Evolutionary conservation across 2,888 invertebrate genomes (phyloP).

Genomic region (Chrysotoxum bicinctum): DNA sequence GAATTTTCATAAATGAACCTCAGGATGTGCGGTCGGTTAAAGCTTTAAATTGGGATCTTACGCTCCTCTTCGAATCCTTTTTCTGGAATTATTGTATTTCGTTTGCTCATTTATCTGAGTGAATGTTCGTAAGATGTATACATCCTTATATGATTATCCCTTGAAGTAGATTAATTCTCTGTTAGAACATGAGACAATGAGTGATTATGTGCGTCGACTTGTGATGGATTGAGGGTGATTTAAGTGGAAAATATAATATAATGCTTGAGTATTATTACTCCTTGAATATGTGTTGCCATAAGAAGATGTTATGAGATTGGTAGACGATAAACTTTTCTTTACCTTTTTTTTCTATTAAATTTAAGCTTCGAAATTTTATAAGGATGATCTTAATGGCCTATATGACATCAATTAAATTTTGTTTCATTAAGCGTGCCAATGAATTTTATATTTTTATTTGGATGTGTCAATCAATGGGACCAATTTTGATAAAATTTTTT

Average conservation of each 20-base stretch:
- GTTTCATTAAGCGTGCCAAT: no score
- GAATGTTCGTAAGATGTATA: background rate
- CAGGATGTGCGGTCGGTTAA: conserved; percentile 47
- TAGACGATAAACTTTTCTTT: background rate
- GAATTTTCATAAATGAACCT: conserved; percentile 33
- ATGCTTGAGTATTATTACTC: background rate
- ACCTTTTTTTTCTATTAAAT: background rate
- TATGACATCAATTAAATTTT: no score
- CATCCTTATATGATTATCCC: conserved; percentile 48
- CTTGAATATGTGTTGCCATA: background rate
- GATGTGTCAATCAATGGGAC: no score
- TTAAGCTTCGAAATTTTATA: background rate
- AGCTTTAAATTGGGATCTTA: conserved; percentile 52
- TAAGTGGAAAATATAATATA: conserved; percentile 6
- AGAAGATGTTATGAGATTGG: background rate
- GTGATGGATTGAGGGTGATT: conserved; percentile 44
- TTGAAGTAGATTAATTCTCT: conserved; percentile 41
- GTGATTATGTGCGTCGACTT: conserved; percentile 48
- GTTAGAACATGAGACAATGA: conserved; percentile 45
- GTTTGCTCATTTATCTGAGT: conserved; percentile 33
- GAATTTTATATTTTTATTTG: no score
- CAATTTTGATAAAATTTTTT: no score
- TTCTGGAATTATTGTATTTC: conserved; percentile 10
- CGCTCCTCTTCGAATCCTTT: conserved; percentile 40
- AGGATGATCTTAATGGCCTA: background rate